These are phyloP conservation scores for Nansenia antarctica DNA, from an alignment of 2,113 vertebrate species.

Conservation along the genomic window DNA sequence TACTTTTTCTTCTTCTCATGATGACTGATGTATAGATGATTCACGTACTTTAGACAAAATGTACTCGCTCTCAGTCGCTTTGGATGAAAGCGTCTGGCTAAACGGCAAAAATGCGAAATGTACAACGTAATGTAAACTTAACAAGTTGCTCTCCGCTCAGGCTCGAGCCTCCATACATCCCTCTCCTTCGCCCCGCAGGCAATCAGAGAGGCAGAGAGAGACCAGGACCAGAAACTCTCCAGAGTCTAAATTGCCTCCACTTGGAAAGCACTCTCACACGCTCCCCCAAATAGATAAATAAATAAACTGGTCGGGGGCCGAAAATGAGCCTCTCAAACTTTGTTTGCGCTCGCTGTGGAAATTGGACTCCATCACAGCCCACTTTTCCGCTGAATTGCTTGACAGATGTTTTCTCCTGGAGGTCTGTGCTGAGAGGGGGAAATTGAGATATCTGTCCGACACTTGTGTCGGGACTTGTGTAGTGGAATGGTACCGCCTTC, in stretches of 20 bases:
- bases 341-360: slow-evolving; percentile 50
- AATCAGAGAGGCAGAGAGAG: slow-evolving; percentile 59
- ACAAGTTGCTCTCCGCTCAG: slow-evolving; percentile 51
- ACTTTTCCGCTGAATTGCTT: slow-evolving; percentile 54
- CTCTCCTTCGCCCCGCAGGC: slow-evolving; percentile 47
- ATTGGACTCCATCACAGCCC: slow-evolving; percentile 51
- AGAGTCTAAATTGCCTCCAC: slow-evolving; percentile 68
- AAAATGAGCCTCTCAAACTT: slow-evolving; percentile 56
- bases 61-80: no score
- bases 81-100: neutral
- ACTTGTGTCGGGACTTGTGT: slow-evolving; percentile 20
- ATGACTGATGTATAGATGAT: no score
- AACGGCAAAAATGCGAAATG: neutral
- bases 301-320: slow-evolving; percentile 49
- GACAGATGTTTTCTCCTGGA: slow-evolving; percentile 41
- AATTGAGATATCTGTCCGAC: slow-evolving; percentile 9
- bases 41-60: no score
- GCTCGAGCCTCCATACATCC: slow-evolving; percentile 55
- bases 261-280: slow-evolving; percentile 71
- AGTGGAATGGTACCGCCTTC: slow-evolving; percentile 2
- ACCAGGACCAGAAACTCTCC: slow-evolving; percentile 66
- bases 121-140: slow-evolving; percentile 14
- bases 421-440: slow-evolving; percentile 24
- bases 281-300: slow-evolving; percentile 62
- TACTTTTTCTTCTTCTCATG: no score